A percentile compares a stretch with the other conserved stretches of the same genome.
These are phyloP conservation scores for Oxycera nigricornis DNA, from an alignment of 2,888 invertebrate genomes.

Conservation along the genomic window DNA sequence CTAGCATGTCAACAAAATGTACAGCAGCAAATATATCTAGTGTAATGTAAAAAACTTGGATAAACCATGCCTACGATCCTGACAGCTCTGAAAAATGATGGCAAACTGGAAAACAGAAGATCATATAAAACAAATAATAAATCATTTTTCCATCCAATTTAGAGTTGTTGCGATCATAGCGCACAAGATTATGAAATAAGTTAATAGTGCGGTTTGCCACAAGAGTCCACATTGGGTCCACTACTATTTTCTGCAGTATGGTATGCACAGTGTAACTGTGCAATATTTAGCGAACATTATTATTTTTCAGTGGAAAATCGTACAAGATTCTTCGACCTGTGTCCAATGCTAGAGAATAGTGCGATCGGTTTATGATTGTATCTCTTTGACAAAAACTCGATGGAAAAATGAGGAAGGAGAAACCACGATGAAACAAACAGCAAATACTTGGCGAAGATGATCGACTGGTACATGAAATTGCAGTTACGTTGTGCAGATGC, in stretches of 20 bases:
- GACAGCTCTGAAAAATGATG: too few relatives aligned
- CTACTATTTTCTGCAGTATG: neutral
- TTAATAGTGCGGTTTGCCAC: neutral
- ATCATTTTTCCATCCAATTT: slow-evolving; percentile 22
- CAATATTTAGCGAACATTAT: slow-evolving; percentile 14
- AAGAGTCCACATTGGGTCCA: neutral
- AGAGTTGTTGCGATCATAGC: neutral
- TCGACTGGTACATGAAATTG: slow-evolving; percentile 17
- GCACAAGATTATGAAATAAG: neutral
- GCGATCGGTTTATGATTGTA: neutral
- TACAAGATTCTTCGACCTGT: slow-evolving; percentile 7
- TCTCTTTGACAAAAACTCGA: neutral
- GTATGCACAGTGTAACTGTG: neutral
- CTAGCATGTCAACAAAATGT: too few relatives aligned
- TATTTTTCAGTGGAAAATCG: slow-evolving; percentile 24
- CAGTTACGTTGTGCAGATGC: slow-evolving; percentile 17
- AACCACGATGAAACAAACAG: slow-evolving; percentile 1
- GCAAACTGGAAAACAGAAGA: neutral
- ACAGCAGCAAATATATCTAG: too few relatives aligned
- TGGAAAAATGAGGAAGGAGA: neutral
- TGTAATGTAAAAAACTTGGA: too few relatives aligned
- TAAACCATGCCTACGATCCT: too few relatives aligned
- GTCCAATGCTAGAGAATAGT: neutral
- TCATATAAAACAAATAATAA: slow-evolving; percentile 10
- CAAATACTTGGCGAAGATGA: neutral